A percentile compares a stretch with the other conserved stretches of the same genome.
Evolutionary conservation across 2,797 vertebrate genomes (phyloP).

Genomic region (Catamblyrhynchus diadema): DNA sequence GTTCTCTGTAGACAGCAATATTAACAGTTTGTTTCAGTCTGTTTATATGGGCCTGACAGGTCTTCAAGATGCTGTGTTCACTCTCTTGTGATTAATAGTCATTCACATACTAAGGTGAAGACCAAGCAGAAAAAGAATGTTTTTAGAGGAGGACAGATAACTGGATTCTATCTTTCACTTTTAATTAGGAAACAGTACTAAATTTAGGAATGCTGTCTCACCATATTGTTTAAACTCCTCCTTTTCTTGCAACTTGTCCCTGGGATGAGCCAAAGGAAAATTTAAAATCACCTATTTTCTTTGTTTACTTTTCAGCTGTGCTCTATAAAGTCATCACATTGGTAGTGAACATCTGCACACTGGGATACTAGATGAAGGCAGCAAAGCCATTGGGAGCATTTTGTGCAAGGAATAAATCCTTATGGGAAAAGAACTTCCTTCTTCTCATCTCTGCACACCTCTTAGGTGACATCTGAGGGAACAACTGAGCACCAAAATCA

Average conservation of each 20-base stretch:
- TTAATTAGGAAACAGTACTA: background rate
- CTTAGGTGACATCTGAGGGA: background rate
- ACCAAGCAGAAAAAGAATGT: slow-evolving; percentile 54
- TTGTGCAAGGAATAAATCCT: background rate
- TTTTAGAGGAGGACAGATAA: slow-evolving; percentile 60
- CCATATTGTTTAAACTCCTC: background rate
- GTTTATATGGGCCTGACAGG: slow-evolving; percentile 79
- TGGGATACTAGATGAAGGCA: background rate
- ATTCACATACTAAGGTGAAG: slow-evolving; percentile 64
- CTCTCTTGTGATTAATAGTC: slow-evolving; percentile 71
- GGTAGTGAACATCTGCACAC: background rate
- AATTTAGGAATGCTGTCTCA: slow-evolving; percentile 14
- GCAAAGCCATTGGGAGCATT: background rate
- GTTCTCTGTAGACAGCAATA: slow-evolving; percentile 76
- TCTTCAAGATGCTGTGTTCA: slow-evolving; percentile 72
- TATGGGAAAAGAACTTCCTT: background rate
- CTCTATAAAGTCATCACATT: background rate
- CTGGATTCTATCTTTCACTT: slow-evolving; percentile 25
- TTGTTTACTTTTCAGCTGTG: background rate
- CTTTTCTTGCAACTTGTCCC: background rate
- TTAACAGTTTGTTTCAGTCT: slow-evolving; percentile 80
- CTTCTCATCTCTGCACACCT: background rate
- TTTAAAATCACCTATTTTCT: background rate
- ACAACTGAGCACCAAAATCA: background rate
- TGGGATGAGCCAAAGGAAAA: background rate